Base-by-base conservation (phyloP, 2,113 vertebrate genomes). In the Salvelinus namaycush region DNA sequence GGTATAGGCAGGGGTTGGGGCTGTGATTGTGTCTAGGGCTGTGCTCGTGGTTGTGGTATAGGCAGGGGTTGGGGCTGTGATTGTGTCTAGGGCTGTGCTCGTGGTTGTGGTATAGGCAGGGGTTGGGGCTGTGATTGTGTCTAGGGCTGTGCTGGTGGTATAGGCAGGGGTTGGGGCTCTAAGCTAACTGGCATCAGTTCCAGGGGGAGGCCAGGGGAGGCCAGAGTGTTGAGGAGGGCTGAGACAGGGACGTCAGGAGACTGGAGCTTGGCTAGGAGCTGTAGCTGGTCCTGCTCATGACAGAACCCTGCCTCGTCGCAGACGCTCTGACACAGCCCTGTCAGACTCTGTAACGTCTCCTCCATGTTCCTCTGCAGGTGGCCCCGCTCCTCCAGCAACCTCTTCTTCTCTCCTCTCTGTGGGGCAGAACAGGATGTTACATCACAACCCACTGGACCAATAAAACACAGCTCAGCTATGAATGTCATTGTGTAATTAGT, bases 351-450 rank as follows among this genome's bases (percentile, higher is more conserved):
- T 73, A 95, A 95, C 0, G 94, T 94, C 79, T 98, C 95, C 18
- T 93, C 95, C 86, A 99, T 92, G 16, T 94, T 95, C 24, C 93
- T 93, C 87, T 96, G 86, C 77, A 99, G 95, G 84, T 95, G 93
- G 16, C 93, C 93, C 76, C 89, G 93, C 81, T 99, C 97, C 81
- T 95, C 94, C 85, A 97, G 77, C 79, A 99, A 90, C 70, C 90
- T 95, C 68, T 96, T 94, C 87, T 96, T 98, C 84, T 99, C 95
- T 24, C 76, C 92, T 92, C 93, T 95, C 97, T 99, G 92, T 49
- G 73, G 78, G 77, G 64, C 12, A 31, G 51, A 72, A 48, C 60
- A 49, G 20, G 68, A 82, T 75, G 68, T 0, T 39, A 27, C 59
- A 68, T 4, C 2, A 48, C 20, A 22, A 76, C 7, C 6, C 12